phyloP scores from a whole-genome alignment of 2,888 invertebrate species.

The Synergus laeviventris region DNA sequence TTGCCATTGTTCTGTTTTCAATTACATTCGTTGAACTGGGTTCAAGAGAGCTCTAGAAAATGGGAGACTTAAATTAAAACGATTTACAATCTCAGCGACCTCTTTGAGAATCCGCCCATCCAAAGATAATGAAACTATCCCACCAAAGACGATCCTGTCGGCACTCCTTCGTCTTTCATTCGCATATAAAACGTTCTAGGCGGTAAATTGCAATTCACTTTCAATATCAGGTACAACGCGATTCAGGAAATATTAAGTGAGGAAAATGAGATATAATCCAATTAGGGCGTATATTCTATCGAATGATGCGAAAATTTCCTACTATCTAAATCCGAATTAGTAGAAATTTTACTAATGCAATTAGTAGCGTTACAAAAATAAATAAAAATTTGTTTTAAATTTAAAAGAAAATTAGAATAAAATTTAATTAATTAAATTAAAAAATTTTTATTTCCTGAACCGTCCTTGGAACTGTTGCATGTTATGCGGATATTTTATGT shows the following conservation, averaged over 20 bases:
- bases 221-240: not conserved
- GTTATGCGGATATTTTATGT: no score
- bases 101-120: constrained; percentile 3
- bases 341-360: no score
- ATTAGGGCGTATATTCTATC: not conserved
- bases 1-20: constrained; percentile 16
- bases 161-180: constrained; percentile 4
- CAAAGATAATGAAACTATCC: constrained; percentile 22
- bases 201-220: constrained; percentile 7
- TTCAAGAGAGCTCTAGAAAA: constrained; percentile 19
- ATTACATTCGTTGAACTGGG: constrained; percentile 8
- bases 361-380: no score
- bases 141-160: constrained; percentile 17
- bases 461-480: no score
- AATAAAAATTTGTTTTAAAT: no score
- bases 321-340: no score
- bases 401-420: no score
- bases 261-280: not conserved
- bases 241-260: not conserved
- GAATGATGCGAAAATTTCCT: no score
- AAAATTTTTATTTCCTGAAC: no score
- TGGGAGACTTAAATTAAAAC: constrained; percentile 21
- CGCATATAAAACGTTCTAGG: not conserved
- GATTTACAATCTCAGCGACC: constrained; percentile 24
- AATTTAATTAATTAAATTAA: no score